These are phyloP conservation scores for Calliphora vomitoria DNA, from an alignment of 2,888 invertebrate genomes.

Conservation along the genomic window DNA sequence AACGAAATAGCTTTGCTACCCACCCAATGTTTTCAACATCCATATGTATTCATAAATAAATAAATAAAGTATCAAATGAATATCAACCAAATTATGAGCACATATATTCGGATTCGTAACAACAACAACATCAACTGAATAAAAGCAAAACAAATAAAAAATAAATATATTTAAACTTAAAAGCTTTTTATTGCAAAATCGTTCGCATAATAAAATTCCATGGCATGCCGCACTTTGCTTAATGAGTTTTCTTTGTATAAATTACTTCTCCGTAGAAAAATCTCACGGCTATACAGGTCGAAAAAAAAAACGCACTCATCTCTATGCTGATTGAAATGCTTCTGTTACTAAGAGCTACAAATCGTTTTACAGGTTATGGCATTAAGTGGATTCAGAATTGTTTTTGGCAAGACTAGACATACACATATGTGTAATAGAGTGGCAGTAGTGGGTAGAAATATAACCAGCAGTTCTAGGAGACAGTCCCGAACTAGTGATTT, in stretches of 20 bases:
- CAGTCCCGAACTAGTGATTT: no score
- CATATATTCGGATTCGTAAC: slow-evolving; percentile 22
- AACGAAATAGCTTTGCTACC: neutral
- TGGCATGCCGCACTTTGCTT: slow-evolving; percentile 9
- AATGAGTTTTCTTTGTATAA: slow-evolving; percentile 8
- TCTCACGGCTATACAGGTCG: slow-evolving; percentile 30
- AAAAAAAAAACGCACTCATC: neutral
- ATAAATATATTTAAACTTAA: slow-evolving; percentile 23
- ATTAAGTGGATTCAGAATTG: no score
- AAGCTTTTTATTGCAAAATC: slow-evolving; percentile 64
- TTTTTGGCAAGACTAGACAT: no score
- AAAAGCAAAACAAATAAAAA: slow-evolving; percentile 5
- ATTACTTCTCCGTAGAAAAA: slow-evolving; percentile 7
- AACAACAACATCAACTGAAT: slow-evolving; percentile 3
- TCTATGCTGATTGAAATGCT: neutral
- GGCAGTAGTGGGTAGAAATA: no score
- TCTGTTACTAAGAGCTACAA: neutral
- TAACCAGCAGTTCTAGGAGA: no score
- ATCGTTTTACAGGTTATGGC: no score
- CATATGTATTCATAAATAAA: neutral
- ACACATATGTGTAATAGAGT: no score
- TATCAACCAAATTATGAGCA: slow-evolving; percentile 30
- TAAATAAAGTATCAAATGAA: slow-evolving; percentile 20
- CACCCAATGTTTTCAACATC: slow-evolving; percentile 5
- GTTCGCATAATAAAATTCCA: slow-evolving; percentile 33